These are phyloP conservation scores for Xiphydria camelus DNA, from an alignment of 2,888 invertebrate genomes.

Conservation along the genomic window DNA sequence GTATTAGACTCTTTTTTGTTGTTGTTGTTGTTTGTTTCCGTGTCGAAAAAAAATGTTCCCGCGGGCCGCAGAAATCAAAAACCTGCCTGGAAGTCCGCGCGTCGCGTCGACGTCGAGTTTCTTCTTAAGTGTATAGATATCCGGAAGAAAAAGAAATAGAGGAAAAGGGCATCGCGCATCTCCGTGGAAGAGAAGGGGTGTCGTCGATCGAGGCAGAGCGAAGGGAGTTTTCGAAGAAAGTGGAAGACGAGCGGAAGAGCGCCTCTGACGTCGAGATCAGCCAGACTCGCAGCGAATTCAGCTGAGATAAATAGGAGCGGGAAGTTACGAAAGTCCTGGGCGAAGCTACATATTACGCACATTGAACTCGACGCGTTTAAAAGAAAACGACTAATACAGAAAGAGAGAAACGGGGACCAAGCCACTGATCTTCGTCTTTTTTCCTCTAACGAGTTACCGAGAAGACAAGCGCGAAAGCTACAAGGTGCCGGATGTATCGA, in stretches of 20 bases:
- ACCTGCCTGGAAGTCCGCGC: too few relatives aligned
- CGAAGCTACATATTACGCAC: too few relatives aligned
- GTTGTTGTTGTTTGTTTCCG: conserved; percentile 18
- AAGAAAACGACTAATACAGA: not conserved
- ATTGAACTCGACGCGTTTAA: too few relatives aligned
- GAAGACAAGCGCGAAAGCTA: not conserved
- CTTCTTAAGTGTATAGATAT: not conserved
- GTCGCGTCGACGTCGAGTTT: not conserved
- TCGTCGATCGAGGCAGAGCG: too few relatives aligned
- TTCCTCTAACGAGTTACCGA: not conserved
- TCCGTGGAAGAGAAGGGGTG: not conserved
- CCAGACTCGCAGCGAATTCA: too few relatives aligned
- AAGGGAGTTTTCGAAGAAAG: too few relatives aligned
- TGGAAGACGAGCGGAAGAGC: too few relatives aligned
- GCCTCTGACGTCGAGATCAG: too few relatives aligned
- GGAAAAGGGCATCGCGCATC: not conserved
- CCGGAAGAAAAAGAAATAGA: not conserved
- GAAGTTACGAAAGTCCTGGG: too few relatives aligned
- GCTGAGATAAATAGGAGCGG: too few relatives aligned
- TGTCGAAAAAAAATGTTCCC: too few relatives aligned
- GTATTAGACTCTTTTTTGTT: conserved; percentile 37
- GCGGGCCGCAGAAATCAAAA: too few relatives aligned
- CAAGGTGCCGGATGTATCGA: not conserved
- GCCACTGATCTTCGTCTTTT: not conserved
- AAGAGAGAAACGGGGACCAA: not conserved